phyloP scores from a whole-genome alignment of 2,888 invertebrate species.

The Agrypnus murinus region DNA sequence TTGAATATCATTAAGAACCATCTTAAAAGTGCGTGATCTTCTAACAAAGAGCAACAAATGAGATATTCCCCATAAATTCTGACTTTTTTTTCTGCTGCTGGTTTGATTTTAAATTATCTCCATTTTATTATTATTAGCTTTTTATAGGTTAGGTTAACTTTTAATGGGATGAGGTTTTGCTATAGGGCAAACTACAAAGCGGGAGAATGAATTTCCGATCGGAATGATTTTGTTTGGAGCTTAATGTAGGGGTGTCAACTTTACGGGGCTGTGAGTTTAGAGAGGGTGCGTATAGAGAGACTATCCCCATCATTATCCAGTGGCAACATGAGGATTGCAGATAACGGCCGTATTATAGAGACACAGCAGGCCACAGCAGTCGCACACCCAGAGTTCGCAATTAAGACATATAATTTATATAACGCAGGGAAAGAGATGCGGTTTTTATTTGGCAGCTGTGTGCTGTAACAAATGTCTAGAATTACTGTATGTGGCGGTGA shows the following conservation, averaged over 20 bases:
- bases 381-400: slow-evolving; percentile 44
- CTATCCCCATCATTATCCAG: slow-evolving; percentile 14
- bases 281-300: slow-evolving; percentile 23
- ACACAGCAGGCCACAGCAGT: slow-evolving; percentile 43
- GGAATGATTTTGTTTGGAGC: slow-evolving; percentile 20
- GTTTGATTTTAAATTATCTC: background rate
- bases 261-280: slow-evolving; percentile 11
- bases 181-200: slow-evolving; percentile 1
- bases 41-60: background rate
- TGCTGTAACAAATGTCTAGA: slow-evolving; percentile 52
- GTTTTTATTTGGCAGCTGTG: slow-evolving; percentile 54
- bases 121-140: background rate
- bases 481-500: slow-evolving; percentile 49
- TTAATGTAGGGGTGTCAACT: slow-evolving; percentile 14
- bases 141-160: background rate
- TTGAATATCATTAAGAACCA: slow-evolving; percentile 32
- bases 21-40: slow-evolving; percentile 1
- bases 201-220: slow-evolving; percentile 11
- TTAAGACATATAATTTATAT: slow-evolving; percentile 54
- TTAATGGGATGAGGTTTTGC: background rate
- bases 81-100: background rate
- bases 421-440: slow-evolving; percentile 50
- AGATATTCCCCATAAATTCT: background rate
- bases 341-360: slow-evolving; percentile 44
- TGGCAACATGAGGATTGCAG: slow-evolving; percentile 36